Percentiles rank a stretch among this genome's conserved stretches.
Conservation (phyloP, 2,113 vertebrate species). For the Phainopepla nitens region DNA sequence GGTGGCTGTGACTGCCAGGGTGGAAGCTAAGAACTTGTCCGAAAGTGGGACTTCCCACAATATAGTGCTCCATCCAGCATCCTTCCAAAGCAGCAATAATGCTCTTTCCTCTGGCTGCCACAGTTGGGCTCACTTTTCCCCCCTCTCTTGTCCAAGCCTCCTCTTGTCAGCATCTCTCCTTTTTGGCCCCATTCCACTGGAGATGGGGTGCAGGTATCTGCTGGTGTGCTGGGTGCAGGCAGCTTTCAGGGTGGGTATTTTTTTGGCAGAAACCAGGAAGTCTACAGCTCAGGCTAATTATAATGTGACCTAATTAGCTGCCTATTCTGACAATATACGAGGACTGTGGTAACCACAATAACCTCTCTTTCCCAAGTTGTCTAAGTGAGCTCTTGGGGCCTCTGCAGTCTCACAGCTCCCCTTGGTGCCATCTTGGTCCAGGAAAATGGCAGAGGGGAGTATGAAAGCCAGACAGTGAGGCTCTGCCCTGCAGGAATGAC, state of each 20-base stretch:
- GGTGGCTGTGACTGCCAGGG: not conserved
- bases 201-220: not conserved
- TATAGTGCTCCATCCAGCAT: not conserved
- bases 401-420: not conserved
- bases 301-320: constrained; percentile 50
- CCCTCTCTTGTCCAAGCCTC: not conserved
- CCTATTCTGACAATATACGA: not conserved
- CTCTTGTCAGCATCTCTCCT: not conserved
- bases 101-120: not conserved
- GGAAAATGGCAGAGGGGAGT: not conserved
- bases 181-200: accelerated
- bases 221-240: not conserved
- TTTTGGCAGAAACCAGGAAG: not conserved
- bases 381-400: not conserved
- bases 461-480: not conserved
- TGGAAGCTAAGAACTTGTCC: accelerated
- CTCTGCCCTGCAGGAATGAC: not conserved
- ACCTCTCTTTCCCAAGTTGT: not conserved
- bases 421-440: not conserved
- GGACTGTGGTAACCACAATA: not conserved
- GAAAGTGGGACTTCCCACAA: not conserved
- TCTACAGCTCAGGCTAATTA: constrained; percentile 28
- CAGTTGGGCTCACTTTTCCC: accelerated
- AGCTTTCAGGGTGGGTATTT: not conserved
- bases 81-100: not conserved